Evolutionary conservation across 92 coral and sea anemone genomes (phyloP), one percentile per base, ranked within the genome.

Genomic region (Zoanthus sansibaricus): DNA sequence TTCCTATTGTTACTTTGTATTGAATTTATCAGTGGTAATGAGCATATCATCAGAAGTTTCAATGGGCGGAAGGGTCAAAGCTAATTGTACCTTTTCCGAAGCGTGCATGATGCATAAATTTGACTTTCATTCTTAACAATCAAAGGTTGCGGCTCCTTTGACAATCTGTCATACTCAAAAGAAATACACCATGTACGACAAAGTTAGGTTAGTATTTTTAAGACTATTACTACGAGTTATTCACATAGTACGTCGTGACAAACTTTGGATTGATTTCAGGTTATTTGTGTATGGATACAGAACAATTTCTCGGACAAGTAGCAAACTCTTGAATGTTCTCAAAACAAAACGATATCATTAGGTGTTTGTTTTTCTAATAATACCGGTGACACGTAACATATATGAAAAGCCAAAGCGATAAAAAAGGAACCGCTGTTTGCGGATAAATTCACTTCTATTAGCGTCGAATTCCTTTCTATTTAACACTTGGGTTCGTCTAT

Each of bases 81-180:
- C 16, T 25, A 78, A 78, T 78, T 78, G 59, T 56, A 30, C 72
- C 25, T 10, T 72, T 78, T 61, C 17, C 13, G 73, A 64, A 79
- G 73, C 84, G 84, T 79, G 84, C 11, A 62, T 18, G 37, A 78
- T 55, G 71, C 30, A 61, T 30, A 13, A 14, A 66, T 79, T 78
- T 71, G 18, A 33, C 7, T 42, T 47, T 68, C 73, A 62, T 80
- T 64, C 85, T 66, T 44, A 55, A 21, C 84, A 62, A 13, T 68
- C 45, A 80, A 49, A 42, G 85, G 61, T 30, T 4, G 85, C 85
- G 75, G 85, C 45, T 45, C 64, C 84, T 64, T 69, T 79, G 64
- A 55, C 18, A 11, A 9, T 45, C 25, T 80, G 18, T 37, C 45
- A 49, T 7, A 45, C 20, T 16, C 46, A 44, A 18, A n/a, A 44